Base-by-base conservation (phyloP, 1,140 invertebrate genomes). In the Zaprionus vittiger region DNA sequence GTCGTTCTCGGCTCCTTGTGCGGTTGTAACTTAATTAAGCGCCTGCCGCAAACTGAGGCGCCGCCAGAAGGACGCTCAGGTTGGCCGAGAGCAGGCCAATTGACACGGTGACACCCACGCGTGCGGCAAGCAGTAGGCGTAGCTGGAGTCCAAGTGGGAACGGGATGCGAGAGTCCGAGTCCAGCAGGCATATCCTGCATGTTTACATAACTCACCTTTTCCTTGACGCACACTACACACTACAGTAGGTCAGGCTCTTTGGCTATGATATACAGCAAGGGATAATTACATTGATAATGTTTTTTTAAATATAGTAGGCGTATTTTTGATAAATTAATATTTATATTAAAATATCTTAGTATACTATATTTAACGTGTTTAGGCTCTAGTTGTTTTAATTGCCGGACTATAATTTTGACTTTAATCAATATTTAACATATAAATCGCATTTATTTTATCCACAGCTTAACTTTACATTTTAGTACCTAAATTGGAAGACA, bases 11-110 rank as follows among this genome's bases (percentile, higher is more conserved):
- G 70, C 66, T 64, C 20, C 73, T 67, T 56, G 73, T 52, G 60
- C 24, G 72, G 75, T 84, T 81, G 85, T 80, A 81, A 90, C 85
- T 89, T 89, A 89, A 89, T 89, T 89, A 89, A 85, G 76, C 59
- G 38, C 55, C 38, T 31, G 38, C 24, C 37, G 34, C 24, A 44
- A 66, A 24, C 49, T 55, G 49, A 56, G 37, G 52, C 37, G 9
- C 54, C 17, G 28, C n/a, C 49, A 20, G 37, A 47, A 55, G 52
- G 20, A 24, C 65, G 73, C 34, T 49, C 56, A 72, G 80, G 68
- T 66, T 52, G 75, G 81, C 59, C 81, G n/a, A 56, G 34, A 68
- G 52, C 71, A 56, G 70, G 80, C 81, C 85, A 90, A 90, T 89
- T 89, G 81, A 89, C 85, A 89, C 85, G 68, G 79, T 90, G 85